Base-by-base conservation (phyloP, 2,797 vertebrate species). In the Xiphorhynchus erythropygius region DNA sequence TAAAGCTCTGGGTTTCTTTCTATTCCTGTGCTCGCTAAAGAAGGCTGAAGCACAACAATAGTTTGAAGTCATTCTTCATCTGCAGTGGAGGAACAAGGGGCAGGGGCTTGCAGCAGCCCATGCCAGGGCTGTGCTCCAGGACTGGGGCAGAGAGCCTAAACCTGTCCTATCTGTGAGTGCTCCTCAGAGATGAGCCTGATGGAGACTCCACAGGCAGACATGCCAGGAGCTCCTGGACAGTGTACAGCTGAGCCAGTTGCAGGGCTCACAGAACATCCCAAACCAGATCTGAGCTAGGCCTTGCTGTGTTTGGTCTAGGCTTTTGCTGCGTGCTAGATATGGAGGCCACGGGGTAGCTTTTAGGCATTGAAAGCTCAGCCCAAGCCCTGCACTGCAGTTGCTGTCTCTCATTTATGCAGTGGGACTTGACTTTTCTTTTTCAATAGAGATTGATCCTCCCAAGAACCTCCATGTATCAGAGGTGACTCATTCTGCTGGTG, bases 401-500 rank as follows among this genome's bases (percentile, higher is more conserved):
- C 50, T 64, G 18, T 41, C 39, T 96, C 57, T 70, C 5, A 5
- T 69, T 85, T 84, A 13, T 57, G 74, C 47, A 75, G 5, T 4
- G 18, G 27, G 18, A 67, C 21, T 52, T 67, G 28, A 25, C 6
- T 73, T 77, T 86, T 74, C 32, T 55, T 82, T 90, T 85, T 56
- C 18, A 39, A n/a, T 96, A 99, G 99, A 98, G 28, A 98, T 99
- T 21, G 99, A 99, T 93, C 97, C 98, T 67, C 99, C 99, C 15
- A 98, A 91, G 85, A 98, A 99, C 89, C 96, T 99, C 35, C 97
- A 10, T 84, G 97, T 98, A 7, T 96, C 97, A 44, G 97, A 98
- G 41, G 96, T 99, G 24, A 97, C 96, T 11, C 79, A 87, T 75
- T 97, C 98, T 24, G 94, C 98, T 44, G 98, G 98, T 4, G 62